Conservation (phyloP, 2,888 invertebrate genomes). For the Parascotia fuliginaria region DNA sequence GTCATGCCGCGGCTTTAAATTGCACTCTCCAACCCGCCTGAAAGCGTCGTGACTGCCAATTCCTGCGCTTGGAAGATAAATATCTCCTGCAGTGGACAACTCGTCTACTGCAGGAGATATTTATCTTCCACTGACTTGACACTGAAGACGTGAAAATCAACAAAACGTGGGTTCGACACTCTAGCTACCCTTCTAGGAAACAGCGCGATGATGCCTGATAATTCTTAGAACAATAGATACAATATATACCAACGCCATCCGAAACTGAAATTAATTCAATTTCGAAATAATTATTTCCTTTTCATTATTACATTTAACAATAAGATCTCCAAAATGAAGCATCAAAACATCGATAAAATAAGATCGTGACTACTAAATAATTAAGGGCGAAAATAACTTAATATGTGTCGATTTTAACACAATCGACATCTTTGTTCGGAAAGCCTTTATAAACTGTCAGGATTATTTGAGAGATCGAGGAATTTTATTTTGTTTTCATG, state of each 20-base stretch:
- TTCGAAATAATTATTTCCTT: slow-evolving; percentile 29
- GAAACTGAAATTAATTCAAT: slow-evolving; percentile 15
- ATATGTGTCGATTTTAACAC: slow-evolving; percentile 47
- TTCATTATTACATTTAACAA: slow-evolving; percentile 14
- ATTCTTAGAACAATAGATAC: neutral
- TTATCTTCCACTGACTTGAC: no score
- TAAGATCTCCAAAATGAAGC: slow-evolving; percentile 1
- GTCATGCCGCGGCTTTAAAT: no score
- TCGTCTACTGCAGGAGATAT: no score
- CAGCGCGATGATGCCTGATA: no score
- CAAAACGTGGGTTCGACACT: no score
- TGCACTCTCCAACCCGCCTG: no score
- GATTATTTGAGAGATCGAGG: slow-evolving; percentile 23
- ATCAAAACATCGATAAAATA: slow-evolving; percentile 15
- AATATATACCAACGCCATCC: slow-evolving; percentile 14
- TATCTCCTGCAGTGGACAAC: no score
- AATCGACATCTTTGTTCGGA: slow-evolving; percentile 63
- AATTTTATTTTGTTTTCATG: slow-evolving; percentile 42
- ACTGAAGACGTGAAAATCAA: no score
- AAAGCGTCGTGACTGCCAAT: no score
- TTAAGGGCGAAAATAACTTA: slow-evolving; percentile 17
- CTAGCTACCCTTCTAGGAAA: no score
- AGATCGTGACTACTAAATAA: slow-evolving; percentile 44
- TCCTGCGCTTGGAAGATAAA: no score
- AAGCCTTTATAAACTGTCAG: slow-evolving; percentile 40